Conservation (phyloP, 2,888 invertebrate species). For the Acanthococcus lagerstroemiae region DNA sequence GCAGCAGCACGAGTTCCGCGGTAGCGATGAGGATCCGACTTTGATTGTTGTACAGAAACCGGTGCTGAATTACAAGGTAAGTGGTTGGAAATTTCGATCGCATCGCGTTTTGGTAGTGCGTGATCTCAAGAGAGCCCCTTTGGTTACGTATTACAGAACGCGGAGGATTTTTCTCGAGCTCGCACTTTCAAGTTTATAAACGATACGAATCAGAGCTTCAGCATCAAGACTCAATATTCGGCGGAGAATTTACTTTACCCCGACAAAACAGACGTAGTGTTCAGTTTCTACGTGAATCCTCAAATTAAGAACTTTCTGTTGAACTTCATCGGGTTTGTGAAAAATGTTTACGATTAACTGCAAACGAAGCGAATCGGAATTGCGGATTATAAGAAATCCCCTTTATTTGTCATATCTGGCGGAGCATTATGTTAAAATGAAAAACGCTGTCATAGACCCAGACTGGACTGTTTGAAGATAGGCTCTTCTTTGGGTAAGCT, state of each 20-base stretch:
- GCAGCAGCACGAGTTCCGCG: conserved; percentile 1
- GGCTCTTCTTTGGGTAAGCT: too few relatives aligned
- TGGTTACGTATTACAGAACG: conserved; percentile 2
- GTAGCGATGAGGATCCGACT: conserved; percentile 3
- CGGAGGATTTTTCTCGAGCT: conserved; percentile 8
- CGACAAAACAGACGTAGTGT: background rate
- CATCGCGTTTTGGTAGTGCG: background rate
- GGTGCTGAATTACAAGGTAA: background rate
- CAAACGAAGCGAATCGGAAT: background rate
- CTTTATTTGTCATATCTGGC: too few relatives aligned
- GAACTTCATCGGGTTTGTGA: conserved; percentile 46
- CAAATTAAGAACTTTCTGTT: conserved; percentile 47
- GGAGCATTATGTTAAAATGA: too few relatives aligned
- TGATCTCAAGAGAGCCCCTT: background rate
- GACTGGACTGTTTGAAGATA: too few relatives aligned
- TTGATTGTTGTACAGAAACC: conserved; percentile 8
- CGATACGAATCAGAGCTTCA: conserved; percentile 14
- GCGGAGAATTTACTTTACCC: conserved; percentile 3
- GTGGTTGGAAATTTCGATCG: background rate
- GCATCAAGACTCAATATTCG: conserved; percentile 4
- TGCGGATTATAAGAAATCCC: too few relatives aligned
- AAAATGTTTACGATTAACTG: conserved; percentile 36
- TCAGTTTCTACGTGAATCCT: conserved; percentile 38
- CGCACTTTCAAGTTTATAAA: conserved; percentile 12
- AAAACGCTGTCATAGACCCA: too few relatives aligned